Percentiles rank a stretch among this genome's conserved stretches.
These are phyloP conservation scores for Theodoxus fluviatilis DNA, from an alignment of 2,888 invertebrate genomes.

Conservation along the genomic window DNA sequence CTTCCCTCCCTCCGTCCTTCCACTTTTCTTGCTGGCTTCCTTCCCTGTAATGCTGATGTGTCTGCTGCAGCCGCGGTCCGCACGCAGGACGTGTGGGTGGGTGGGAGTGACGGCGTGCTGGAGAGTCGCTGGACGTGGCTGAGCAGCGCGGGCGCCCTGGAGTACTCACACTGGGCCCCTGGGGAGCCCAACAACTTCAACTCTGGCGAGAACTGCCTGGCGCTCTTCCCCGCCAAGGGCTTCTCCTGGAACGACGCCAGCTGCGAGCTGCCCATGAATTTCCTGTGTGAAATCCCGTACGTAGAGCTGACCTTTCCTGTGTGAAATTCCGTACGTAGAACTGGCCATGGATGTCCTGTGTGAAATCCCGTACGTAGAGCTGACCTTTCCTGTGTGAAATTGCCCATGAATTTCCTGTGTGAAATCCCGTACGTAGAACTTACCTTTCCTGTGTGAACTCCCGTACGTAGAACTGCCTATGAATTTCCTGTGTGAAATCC, in stretches of 20 bases:
- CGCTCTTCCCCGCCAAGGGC: neutral
- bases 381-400: too few relatives aligned
- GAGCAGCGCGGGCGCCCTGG: neutral
- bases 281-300: conserved; percentile 19
- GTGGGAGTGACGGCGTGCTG: conserved; percentile 2
- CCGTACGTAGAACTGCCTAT: too few relatives aligned
- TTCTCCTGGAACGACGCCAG: conserved; percentile 18
- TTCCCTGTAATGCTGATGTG: too few relatives aligned
- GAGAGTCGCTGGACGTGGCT: neutral
- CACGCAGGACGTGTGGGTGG: conserved; percentile 19
- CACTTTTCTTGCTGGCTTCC: too few relatives aligned
- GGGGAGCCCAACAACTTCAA: neutral
- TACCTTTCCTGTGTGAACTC: too few relatives aligned
- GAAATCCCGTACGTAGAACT: conserved; percentile 20
- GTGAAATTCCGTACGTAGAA: conserved; percentile 24
- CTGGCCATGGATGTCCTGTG: conserved; percentile 3
- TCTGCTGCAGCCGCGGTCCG: too few relatives aligned
- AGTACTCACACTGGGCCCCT: conserved; percentile 12
- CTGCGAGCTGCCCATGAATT: conserved; percentile 12
- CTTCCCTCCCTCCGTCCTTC: too few relatives aligned
- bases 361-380: conserved; percentile 20
- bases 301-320: too few relatives aligned
- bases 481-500: too few relatives aligned
- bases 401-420: conserved; percentile 10
- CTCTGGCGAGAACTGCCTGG: conserved; percentile 10